These are phyloP conservation scores for Brachystomella parvula DNA, from an alignment of 1,140 invertebrate species.

Conservation along the genomic window DNA sequence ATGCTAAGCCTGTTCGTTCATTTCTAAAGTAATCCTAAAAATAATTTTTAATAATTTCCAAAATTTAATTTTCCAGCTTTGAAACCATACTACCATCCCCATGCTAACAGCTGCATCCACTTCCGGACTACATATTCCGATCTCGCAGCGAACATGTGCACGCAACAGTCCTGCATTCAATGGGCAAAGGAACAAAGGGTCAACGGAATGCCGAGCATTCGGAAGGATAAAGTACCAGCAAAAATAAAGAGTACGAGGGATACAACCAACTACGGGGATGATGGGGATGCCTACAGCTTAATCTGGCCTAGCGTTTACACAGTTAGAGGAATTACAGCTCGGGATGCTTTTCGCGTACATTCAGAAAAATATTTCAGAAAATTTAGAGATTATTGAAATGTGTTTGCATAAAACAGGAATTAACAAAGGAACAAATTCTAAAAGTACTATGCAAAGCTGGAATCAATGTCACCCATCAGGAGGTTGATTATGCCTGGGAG, in stretches of 20 bases:
- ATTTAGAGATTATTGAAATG: background rate
- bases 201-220: slow-evolving; percentile 33
- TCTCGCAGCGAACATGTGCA: slow-evolving; percentile 25
- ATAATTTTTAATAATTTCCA: slow-evolving; percentile 5
- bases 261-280: slow-evolving; percentile 32
- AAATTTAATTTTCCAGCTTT: slow-evolving; percentile 20
- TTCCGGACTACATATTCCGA: slow-evolving; percentile 35
- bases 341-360: slow-evolving; percentile 31
- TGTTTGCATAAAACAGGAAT: slow-evolving; percentile 18
- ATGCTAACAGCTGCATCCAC: slow-evolving; percentile 30
- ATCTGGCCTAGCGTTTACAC: slow-evolving; percentile 35
- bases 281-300: slow-evolving; percentile 33
- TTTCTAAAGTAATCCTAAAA: slow-evolving; percentile 5
- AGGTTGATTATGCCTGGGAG: slow-evolving; percentile 33
- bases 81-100: slow-evolving; percentile 26
- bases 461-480: slow-evolving; percentile 27
- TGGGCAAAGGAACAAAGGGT: slow-evolving; percentile 20
- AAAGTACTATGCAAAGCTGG: slow-evolving; percentile 25
- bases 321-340: slow-evolving; percentile 23
- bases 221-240: slow-evolving; percentile 17
- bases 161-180: slow-evolving; percentile 11
- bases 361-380: slow-evolving; percentile 3
- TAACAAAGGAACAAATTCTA: slow-evolving; percentile 24
- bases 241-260: slow-evolving; percentile 26
- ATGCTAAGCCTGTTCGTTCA: background rate